phyloP scores from a whole-genome alignment of 2,797 vertebrate species.

The Acanthurus leucopareius region DNA sequence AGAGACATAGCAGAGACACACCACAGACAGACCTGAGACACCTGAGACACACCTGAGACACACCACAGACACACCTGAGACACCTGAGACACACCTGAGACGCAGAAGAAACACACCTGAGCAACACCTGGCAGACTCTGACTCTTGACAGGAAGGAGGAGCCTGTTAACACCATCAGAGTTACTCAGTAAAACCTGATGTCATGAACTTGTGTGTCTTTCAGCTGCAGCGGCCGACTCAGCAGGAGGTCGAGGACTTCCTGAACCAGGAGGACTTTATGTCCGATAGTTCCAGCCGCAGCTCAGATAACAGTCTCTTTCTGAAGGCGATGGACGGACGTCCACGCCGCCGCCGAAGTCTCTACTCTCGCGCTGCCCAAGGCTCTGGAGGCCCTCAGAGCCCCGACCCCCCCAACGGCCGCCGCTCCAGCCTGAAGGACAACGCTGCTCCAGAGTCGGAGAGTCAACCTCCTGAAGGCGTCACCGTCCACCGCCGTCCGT shows the following conservation, averaged over 20 bases:
- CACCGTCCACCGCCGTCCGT: constrained; percentile 49
- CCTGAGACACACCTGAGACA: constrained; percentile 44
- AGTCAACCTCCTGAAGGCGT: constrained; percentile 15
- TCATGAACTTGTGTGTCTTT: too few species aligned
- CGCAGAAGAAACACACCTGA: constrained; percentile 47
- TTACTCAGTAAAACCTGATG: too few species aligned
- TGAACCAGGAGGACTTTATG: constrained; percentile 70
- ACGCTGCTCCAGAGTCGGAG: constrained; percentile 36
- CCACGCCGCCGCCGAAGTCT: constrained; percentile 76
- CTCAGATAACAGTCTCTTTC: constrained; percentile 76
- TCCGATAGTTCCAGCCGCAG: constrained; percentile 54
- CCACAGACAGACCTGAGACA: neutral
- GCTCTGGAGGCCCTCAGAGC: constrained; percentile 29
- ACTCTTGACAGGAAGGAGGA: too few species aligned
- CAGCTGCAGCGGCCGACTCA: constrained; percentile 76
- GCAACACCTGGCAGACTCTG: too few species aligned
- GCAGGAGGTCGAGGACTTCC: constrained; percentile 77
- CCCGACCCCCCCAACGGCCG: constrained; percentile 45
- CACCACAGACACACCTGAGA: neutral
- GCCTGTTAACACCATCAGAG: too few species aligned
- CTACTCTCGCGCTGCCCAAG: constrained; percentile 31
- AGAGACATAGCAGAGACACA: too few species aligned
- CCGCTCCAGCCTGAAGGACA: constrained; percentile 67
- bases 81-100: too few species aligned
- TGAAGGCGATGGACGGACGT: constrained; percentile 81